Evolutionary conservation across 2,797 vertebrate species (phyloP).

Genomic region (Gadopsis bispinosus): DNA sequence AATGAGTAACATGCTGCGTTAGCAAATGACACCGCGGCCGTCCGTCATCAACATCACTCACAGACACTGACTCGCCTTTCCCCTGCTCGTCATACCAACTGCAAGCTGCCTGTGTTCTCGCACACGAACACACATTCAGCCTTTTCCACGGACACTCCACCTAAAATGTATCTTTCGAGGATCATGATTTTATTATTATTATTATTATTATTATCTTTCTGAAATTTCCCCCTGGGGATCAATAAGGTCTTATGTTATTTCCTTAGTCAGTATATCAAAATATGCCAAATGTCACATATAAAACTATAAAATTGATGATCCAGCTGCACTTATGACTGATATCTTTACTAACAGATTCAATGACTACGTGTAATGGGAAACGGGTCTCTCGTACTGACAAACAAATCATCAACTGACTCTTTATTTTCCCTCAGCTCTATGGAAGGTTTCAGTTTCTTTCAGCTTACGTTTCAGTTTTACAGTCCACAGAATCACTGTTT

Average conservation of each 20-base stretch:
- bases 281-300: neutral
- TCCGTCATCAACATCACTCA: slow-evolving; percentile 67
- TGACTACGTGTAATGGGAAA: neutral
- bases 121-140: slow-evolving; percentile 33
- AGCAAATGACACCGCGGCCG: slow-evolving; percentile 64
- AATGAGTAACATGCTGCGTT: slow-evolving; percentile 59
- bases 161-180: neutral
- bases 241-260: neutral
- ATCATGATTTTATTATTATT: neutral
- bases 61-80: slow-evolving; percentile 60
- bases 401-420: neutral
- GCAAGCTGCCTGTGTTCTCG: slow-evolving; percentile 49
- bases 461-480: slow-evolving; percentile 21
- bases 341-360: slow-evolving; percentile 5
- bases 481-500: neutral
- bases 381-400: neutral
- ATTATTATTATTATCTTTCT: neutral
- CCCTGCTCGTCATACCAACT: slow-evolving; percentile 57
- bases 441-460: neutral
- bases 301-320: neutral
- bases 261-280: neutral
- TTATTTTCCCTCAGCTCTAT: neutral
- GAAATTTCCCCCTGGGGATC: neutral
- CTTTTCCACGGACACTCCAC: slow-evolving; percentile 1
- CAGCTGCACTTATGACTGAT: neutral